Evolutionary conservation across 1,140 invertebrate genomes (phyloP).

Genomic region (Drosophila burlai): DNA sequence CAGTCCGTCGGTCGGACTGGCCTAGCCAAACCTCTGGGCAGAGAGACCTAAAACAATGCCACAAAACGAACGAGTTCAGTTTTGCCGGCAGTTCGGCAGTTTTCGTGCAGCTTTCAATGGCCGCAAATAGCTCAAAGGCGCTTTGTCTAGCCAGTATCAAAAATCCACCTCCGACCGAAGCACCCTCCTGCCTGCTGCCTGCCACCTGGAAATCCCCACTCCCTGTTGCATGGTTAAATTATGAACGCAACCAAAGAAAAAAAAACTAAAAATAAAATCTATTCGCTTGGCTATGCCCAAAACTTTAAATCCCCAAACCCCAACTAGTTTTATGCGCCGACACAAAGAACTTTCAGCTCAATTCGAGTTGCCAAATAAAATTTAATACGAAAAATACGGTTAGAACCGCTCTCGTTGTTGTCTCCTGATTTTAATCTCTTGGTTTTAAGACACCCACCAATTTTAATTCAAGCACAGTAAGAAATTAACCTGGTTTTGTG

Average conservation of each 20-base stretch:
- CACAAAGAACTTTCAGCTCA: conserved; percentile 36
- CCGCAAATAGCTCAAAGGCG: conserved; percentile 66
- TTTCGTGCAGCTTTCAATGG: conserved; percentile 50
- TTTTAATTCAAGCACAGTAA: conserved; percentile 7
- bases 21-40: conserved; percentile 46
- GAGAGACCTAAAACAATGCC: conserved; percentile 57
- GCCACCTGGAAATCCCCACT: conserved; percentile 20
- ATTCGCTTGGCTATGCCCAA: conserved; percentile 39
- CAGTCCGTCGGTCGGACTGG: conserved; percentile 1
- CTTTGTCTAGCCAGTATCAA: conserved; percentile 59
- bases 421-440: conserved; percentile 49
- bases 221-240: conserved; percentile 50
- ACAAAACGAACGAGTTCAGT: conserved; percentile 58
- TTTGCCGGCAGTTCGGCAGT: conserved; percentile 24
- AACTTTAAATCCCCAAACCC: conserved; percentile 31
- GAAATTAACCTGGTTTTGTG: neutral
- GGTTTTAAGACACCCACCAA: conserved; percentile 52
- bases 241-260: conserved; percentile 45
- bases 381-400: conserved; percentile 36
- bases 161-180: conserved; percentile 12
- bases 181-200: neutral
- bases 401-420: conserved; percentile 41
- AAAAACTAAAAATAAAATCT: conserved; percentile 7
- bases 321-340: conserved; percentile 14
- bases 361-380: conserved; percentile 54